Base-by-base conservation (phyloP, 2,113 vertebrate genomes). In the Dissostichus mawsoni region DNA sequence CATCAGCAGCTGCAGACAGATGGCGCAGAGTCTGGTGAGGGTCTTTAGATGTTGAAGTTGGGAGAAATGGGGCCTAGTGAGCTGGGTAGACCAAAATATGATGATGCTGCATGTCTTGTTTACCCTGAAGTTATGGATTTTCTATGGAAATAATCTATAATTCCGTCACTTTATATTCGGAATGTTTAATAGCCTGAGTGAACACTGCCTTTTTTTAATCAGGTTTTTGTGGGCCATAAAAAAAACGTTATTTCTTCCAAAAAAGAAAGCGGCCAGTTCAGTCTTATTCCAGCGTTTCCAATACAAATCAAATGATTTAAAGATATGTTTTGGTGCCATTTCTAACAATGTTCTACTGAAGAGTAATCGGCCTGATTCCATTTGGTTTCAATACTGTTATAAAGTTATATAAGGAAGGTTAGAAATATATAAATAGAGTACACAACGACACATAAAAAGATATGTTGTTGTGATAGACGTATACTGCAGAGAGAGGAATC, bases 1-100 rank as follows among this genome's bases (percentile, higher is more conserved):
- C 58, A 18, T 64, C 65, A 79, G 68, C 51, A 57, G 36, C 11
- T 10, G 9, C 64, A 72, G 55, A 25, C 72, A 55, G 16, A 74
- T 44, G 51, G 45, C 55, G 52, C 17, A 41, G 62, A 56, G 51
- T 29, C 56, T 44, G 8, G 3, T 55, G 20, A 17, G 64, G 33
- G 2, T 55, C 6, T 82, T 8, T 66, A n/a, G 23, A 11, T 67
- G 41, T 36, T 64, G 14, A 53, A 12, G 12, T 76, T 75, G 77
- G 14, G 8, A 77, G 57, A 41, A 16, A 6, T 20, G 48, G 23
- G 18, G 69, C 17, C 56, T 33, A 20, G 5, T 52, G 41, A 65
- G 10, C 16, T 18, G 59, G 29, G 56, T 45, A n/a, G 62, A 61
- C 18, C 2, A 2, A 51, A 2, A 41, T 45, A 25, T 61, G 23